These are phyloP conservation scores for Oenanthe oenanthe DNA, from an alignment of 2,113 vertebrate genomes.

Conservation along the genomic window DNA sequence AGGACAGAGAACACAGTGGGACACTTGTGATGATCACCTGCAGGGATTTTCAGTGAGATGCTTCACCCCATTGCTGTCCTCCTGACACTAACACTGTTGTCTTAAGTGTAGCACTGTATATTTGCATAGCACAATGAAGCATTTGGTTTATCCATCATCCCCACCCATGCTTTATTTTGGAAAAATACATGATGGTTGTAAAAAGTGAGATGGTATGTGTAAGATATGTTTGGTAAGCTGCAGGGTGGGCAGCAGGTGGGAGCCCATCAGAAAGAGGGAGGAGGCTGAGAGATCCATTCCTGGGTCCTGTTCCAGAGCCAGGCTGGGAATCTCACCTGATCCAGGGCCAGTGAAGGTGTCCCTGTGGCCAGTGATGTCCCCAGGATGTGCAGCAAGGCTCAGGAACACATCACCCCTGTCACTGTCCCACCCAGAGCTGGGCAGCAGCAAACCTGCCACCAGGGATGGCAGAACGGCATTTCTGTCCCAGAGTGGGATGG, in stretches of 20 bases:
- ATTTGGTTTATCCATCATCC: background rate
- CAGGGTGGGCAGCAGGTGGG: background rate
- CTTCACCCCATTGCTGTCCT: background rate
- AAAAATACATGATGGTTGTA: background rate
- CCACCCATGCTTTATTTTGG: background rate
- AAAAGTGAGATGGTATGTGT: too few relatives aligned
- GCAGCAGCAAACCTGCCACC: background rate
- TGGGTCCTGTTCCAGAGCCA: accelerated
- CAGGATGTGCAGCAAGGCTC: too few relatives aligned
- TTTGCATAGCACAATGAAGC: background rate
- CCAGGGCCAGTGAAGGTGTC: accelerated
- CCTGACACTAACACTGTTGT: background rate
- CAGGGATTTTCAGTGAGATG: background rate
- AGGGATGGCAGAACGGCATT: background rate
- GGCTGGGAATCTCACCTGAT: background rate
- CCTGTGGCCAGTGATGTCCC: accelerated
- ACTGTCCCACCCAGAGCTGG: background rate
- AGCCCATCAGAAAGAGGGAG: background rate
- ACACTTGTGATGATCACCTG: background rate
- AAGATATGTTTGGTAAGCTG: background rate
- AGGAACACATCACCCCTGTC: background rate
- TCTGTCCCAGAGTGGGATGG: background rate
- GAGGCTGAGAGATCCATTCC: background rate
- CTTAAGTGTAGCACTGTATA: background rate
- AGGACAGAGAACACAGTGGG: background rate